Evolutionary conservation across 2,113 vertebrate genomes (phyloP).

Genomic region (Entelurus aequoreus): DNA sequence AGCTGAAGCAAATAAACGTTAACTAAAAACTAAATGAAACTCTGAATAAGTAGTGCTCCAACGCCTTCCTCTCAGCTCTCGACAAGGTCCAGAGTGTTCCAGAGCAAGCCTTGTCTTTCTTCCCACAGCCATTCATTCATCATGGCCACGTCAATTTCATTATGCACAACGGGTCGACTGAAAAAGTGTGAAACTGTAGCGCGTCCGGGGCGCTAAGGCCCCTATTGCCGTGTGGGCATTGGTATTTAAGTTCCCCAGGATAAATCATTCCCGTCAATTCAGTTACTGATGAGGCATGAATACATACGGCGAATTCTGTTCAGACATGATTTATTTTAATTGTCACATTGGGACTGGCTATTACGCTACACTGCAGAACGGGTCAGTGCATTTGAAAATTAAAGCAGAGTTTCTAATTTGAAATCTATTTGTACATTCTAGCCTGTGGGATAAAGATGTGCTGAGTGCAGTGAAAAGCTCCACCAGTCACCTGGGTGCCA

Average conservation of each 20-base stretch:
- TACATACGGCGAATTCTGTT: conserved; percentile 78
- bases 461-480: conserved; percentile 56
- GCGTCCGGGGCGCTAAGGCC: conserved; percentile 25
- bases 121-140: conserved; percentile 29
- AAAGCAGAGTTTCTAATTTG: conserved; percentile 80
- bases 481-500: conserved; percentile 54
- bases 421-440: conserved; percentile 83
- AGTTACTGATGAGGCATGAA: conserved; percentile 88
- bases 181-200: conserved; percentile 19
- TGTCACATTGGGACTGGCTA: conserved; percentile 84
- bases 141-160: conserved; percentile 31
- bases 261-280: conserved; percentile 82
- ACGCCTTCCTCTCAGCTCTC: neutral
- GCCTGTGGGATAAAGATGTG: conserved; percentile 72
- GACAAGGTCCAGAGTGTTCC: conserved; percentile 2
- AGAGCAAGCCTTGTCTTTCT: conserved; percentile 14
- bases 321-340: conserved; percentile 91
- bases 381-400: conserved; percentile 90
- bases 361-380: conserved; percentile 77
- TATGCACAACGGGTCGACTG: conserved; percentile 39
- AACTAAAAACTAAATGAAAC: neutral
- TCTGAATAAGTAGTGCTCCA: neutral
- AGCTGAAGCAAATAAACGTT: conserved; percentile 4
- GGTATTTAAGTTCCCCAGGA: conserved; percentile 74
- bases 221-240: conserved; percentile 36